Percentiles rank a stretch among this genome's conserved stretches.
Conservation (phyloP, 2,797 vertebrate genomes). For the Cryptoblepharus egeriae region DNA sequence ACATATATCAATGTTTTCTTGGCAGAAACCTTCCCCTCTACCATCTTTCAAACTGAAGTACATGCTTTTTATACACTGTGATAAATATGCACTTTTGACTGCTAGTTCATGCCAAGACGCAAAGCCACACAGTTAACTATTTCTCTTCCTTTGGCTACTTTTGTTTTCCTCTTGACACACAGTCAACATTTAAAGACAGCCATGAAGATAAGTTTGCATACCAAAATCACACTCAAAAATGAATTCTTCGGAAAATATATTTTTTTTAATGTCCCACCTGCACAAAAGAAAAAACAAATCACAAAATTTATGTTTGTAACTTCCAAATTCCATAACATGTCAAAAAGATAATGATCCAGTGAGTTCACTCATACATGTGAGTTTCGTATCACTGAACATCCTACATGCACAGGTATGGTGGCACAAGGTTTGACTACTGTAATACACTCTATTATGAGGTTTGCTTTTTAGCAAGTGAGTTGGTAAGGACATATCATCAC, state of each 20-base stretch:
- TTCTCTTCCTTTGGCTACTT: constrained; percentile 35
- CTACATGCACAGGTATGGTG: not conserved
- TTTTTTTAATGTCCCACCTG: not conserved
- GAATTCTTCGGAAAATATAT: constrained; percentile 15
- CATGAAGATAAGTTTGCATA: constrained; percentile 38
- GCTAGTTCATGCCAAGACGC: constrained; percentile 44
- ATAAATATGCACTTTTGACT: constrained; percentile 51
- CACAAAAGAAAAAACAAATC: not conserved
- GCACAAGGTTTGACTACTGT: not conserved
- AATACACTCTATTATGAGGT: not conserved
- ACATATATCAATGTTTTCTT: constrained; percentile 65
- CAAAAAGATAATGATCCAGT: not conserved
- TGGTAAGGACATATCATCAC: not conserved
- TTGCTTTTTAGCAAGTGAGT: not conserved
- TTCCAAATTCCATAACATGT: not conserved
- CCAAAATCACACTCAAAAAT: not conserved
- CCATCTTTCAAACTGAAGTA: constrained; percentile 50
- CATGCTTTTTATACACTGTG: constrained; percentile 45
- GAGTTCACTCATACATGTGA: not conserved
- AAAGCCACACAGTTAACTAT: constrained; percentile 49
- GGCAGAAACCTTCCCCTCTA: constrained; percentile 56
- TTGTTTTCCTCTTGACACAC: constrained; percentile 33
- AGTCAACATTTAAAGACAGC: constrained; percentile 29
- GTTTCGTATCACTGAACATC: not conserved
- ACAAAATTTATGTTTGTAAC: not conserved